A percentile compares a stretch with the other conserved stretches of the same genome.
These are phyloP conservation scores for Acipenser ruthenus DNA, from an alignment of 2,797 vertebrate species.

Conservation along the genomic window DNA sequence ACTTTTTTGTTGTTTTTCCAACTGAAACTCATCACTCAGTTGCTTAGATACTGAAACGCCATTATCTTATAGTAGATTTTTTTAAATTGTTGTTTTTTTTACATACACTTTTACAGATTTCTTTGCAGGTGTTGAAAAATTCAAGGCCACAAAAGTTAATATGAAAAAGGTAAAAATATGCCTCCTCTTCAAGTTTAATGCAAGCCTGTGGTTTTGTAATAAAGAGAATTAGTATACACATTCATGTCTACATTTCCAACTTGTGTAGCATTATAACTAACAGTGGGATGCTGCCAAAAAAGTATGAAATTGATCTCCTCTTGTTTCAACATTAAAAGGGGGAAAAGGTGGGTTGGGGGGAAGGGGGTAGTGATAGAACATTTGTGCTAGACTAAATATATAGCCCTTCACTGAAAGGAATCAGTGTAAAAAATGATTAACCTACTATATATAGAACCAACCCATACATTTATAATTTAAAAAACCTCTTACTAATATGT, in stretches of 20 bases:
- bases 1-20: neutral
- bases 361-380: slow-evolving; percentile 15
- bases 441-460: slow-evolving; percentile 43
- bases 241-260: too few species aligned
- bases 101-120: slow-evolving; percentile 10
- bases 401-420: slow-evolving; percentile 19
- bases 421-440: slow-evolving; percentile 35
- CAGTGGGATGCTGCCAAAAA: too few species aligned
- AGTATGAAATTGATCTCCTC: too few species aligned
- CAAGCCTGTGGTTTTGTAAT: neutral
- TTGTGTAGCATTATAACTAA: too few species aligned
- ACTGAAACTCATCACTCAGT: slow-evolving; percentile 17
- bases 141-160: neutral
- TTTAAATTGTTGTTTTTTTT: slow-evolving; percentile 17
- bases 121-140: slow-evolving; percentile 12
- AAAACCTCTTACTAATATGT: slow-evolving; percentile 39
- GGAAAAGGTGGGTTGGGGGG: neutral
- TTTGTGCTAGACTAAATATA: slow-evolving; percentile 25
- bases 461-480: slow-evolving; percentile 41
- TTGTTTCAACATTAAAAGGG: too few species aligned
- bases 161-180: neutral
- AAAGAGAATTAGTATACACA: too few species aligned
- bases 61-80: slow-evolving; percentile 16
- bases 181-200: neutral
- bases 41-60: slow-evolving; percentile 15